Evolutionary conservation across 2,797 vertebrate species (phyloP).

Genomic region (Xerus rutilus): DNA sequence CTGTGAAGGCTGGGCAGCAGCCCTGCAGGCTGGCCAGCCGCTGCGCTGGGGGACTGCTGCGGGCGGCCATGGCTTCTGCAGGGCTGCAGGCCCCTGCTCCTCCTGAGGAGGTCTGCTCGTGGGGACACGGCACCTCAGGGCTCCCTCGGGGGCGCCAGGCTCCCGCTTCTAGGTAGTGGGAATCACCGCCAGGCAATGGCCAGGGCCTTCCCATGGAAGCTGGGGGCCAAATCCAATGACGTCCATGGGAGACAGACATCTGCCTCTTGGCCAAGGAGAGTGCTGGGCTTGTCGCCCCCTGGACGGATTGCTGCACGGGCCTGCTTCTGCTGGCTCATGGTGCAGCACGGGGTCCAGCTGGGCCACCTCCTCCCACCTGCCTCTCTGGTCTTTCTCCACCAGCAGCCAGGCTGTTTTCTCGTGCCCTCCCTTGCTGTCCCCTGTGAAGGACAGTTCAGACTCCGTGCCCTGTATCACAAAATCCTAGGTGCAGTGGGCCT

Average conservation of each 20-base stretch:
- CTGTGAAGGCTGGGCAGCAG: neutral
- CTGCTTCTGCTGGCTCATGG: neutral
- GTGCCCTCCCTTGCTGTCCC: neutral
- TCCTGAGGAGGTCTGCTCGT: conserved; percentile 61
- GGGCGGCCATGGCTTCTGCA: neutral
- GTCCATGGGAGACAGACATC: neutral
- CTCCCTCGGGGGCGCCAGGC: conserved; percentile 55
- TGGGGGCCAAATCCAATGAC: neutral
- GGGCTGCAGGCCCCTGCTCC: conserved; percentile 71
- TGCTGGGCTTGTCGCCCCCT: fast-evolving
- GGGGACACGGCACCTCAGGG: neutral
- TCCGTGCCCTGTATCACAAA: neutral
- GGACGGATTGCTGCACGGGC: too few species aligned
- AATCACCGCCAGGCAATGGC: neutral
- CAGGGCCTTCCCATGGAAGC: neutral
- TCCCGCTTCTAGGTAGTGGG: neutral
- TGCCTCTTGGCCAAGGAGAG: neutral
- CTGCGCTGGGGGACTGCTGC: neutral
- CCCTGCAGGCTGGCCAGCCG: neutral
- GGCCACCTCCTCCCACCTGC: fast-evolving
- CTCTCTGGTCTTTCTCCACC: neutral
- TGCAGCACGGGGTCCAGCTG: too few species aligned
- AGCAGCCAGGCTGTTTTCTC: neutral
- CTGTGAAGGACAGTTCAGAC: neutral
- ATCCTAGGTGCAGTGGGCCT: fast-evolving